Base-by-base conservation (phyloP, 2,797 vertebrate genomes). In the Xenops minutus region DNA sequence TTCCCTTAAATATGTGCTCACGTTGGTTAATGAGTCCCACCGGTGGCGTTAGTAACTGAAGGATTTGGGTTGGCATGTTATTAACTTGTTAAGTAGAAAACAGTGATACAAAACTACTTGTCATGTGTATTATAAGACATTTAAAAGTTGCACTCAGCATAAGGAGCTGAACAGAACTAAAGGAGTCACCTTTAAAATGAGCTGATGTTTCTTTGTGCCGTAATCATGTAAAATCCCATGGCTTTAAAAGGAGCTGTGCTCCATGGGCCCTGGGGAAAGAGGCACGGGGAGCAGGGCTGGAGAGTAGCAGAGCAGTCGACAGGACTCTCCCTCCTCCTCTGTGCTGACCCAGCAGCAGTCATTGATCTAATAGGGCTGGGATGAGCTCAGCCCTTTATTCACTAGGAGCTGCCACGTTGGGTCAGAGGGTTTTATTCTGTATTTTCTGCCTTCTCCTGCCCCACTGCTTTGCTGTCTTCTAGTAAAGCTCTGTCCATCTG, bases 81-180 rank as follows among this genome's bases (percentile, higher is more conserved):
- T 96, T 96, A 97, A 96, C 96, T 97, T 96, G 96, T 96, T 97
- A 96, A 97, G 95, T 85, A 95, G 94, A 96, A 94, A 96, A 94
- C 93, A 95, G 95, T 91, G 94, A 96, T 94, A 95, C 91, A 95
- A 82, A 94, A 95, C 92, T 96, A 95, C 88, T 95, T 88, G 92
- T 92, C 93, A 71, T 96, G 89, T 95, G 95, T 88, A 85, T 95
- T 97, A 67, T 77, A 95, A 88, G 92, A 84, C 78, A 88, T 95
- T 95, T 92, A 85, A 94, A 95, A 97, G 95, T 96, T 95, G 90
- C 87, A 51, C 85, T 95, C 92, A 64, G 81, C 84, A 14, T 36
- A 94, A 94, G 92, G 66, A 92, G 84, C 88, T 88, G 82, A 93
- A 88, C 77, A 76, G 87, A 91, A 81, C 71, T 71, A 82, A 80